A percentile compares a stretch with the other conserved stretches of the same genome.
Conservation (phyloP, 2,113 vertebrate genomes). For the Brienomyrus longianalis region DNA sequence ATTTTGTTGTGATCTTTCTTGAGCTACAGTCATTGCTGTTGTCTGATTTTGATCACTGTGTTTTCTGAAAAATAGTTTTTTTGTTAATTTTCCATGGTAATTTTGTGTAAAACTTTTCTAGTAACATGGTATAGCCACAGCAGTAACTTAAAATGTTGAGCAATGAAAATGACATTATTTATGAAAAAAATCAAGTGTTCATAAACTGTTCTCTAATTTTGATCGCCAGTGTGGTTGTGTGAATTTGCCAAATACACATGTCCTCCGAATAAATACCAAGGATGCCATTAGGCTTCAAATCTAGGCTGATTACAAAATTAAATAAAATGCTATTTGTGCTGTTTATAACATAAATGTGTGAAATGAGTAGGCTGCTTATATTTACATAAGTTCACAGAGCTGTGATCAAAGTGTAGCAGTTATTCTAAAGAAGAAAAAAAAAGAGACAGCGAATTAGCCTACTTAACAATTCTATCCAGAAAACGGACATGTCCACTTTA, state of each 20-base stretch:
- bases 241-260: neutral
- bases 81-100: no score
- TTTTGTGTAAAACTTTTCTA: no score
- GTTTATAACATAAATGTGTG: neutral
- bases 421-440: neutral
- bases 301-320: neutral
- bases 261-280: neutral
- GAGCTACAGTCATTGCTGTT: no score
- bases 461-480: neutral
- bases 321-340: neutral
- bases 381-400: neutral
- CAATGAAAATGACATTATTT: no score
- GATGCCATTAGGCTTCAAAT: neutral
- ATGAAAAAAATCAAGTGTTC: no score
- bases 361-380: conserved; percentile 2
- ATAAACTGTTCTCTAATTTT: neutral
- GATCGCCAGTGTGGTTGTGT: neutral
- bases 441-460: neutral
- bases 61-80: no score
- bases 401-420: conserved; percentile 1
- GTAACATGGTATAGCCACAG: no score
- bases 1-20: no score
- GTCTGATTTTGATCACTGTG: no score
- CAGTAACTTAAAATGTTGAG: no score
- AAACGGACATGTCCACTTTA: neutral